Evolutionary conservation across 2,888 invertebrate genomes (phyloP), one percentile per base, ranked within the genome.

Genomic region (Andrena bicolor): DNA sequence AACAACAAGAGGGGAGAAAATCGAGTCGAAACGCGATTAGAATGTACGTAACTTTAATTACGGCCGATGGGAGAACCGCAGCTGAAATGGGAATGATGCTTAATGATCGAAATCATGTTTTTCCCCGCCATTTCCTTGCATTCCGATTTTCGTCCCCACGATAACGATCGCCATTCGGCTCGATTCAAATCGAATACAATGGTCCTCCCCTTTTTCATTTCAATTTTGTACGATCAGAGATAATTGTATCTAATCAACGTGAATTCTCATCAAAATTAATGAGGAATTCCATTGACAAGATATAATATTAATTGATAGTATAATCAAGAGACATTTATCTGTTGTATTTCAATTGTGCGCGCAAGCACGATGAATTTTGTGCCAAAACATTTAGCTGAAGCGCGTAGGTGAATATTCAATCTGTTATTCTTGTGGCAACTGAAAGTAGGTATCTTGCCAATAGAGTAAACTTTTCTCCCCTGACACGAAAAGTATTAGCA

Each of bases 91-190:
- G 84, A 86, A 80, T 77, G 86, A 64, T 70, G 79, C 77, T 84
- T 77, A 76, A 87, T 84, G 73, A 84, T 85, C 66, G 82, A 68
- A 72, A 77, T 82, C 69, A 66, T 73, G 78, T 76, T 80, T 80
- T 41, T 69, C 72, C 79, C 69, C 64, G 32, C 61, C 20, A 4
- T 56, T 76, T 75, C 70, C 41, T 56, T 13, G 26, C 48, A 26
- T 60, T 72, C 61, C 74, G 58, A 65, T 49, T 80, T 7, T 63
- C 80, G 64, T 64, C 60, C 80, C 66, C 53, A 70, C 78, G 58
- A 75, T 65, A 28, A 23, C 56, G 16, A 70, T 74, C 30, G n/a
- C 8, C 49, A 26, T 49, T 26, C 13, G 41, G 13, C 41, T 32
- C 30, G 51, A 61, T 35, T 23, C 10, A 49, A 60, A 49, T 28